Percentiles rank a stretch among this genome's conserved stretches.
Conservation (phyloP, 2,797 vertebrate species). For the Pipistrellus pygmaeus region DNA sequence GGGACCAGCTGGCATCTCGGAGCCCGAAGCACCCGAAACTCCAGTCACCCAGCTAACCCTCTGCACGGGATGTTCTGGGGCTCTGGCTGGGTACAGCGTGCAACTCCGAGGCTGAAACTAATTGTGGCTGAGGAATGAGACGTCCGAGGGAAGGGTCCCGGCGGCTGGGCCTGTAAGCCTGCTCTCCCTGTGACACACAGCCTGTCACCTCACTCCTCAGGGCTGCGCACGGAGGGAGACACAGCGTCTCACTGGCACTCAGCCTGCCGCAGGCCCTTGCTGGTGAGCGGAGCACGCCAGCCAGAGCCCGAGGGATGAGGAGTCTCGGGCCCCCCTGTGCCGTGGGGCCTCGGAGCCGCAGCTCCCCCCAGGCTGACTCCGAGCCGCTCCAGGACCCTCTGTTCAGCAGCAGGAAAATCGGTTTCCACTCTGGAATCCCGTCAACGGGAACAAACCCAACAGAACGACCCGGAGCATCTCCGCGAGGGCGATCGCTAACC, state of each 20-base stretch:
- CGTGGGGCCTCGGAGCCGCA: background rate
- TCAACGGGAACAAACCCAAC: slow-evolving; percentile 28
- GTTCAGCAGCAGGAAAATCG: slow-evolving; percentile 3
- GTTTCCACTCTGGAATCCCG: background rate
- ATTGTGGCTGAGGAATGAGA: background rate
- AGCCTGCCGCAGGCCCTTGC: background rate
- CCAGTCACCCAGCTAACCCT: background rate
- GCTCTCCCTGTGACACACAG: background rate
- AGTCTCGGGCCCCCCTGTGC: background rate
- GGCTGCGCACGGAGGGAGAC: background rate
- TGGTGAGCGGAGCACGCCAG: background rate
- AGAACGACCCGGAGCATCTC: background rate
- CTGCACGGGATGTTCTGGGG: background rate
- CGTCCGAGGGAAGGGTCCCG: background rate
- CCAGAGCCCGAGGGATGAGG: background rate
- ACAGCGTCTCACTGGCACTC: background rate
- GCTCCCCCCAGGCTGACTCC: background rate
- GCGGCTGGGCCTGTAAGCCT: background rate
- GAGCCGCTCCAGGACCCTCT: background rate
- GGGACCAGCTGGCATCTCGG: background rate
- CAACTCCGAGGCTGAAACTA: background rate
- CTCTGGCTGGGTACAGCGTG: background rate
- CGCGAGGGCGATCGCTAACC: background rate
- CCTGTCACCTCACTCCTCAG: background rate
- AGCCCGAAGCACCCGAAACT: background rate